These are phyloP conservation scores for Drosophila busckii DNA, from an alignment of 1,140 invertebrate genomes.

Conservation along the genomic window DNA sequence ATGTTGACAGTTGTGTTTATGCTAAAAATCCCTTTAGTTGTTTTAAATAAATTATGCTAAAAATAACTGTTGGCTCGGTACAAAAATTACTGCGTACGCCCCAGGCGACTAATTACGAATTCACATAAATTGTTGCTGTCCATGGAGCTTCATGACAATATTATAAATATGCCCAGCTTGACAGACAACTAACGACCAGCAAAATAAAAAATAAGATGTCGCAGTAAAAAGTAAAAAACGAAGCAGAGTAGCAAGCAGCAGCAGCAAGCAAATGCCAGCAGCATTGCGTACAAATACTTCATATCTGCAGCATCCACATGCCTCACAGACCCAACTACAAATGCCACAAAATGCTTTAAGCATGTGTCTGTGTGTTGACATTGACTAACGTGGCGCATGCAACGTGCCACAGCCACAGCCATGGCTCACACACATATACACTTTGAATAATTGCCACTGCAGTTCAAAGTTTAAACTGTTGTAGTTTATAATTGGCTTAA, in stretches of 20 bases:
- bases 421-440: slow-evolving; percentile 1
- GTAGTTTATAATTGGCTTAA: too few relatives aligned
- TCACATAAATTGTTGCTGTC: slow-evolving; percentile 26
- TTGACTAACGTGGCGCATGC: slow-evolving; percentile 39
- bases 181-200: background rate
- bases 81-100: too few relatives aligned
- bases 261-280: slow-evolving; percentile 43
- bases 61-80: too few relatives aligned
- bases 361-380: slow-evolving; percentile 23
- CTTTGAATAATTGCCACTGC: too few relatives aligned
- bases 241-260: background rate
- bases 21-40: too few relatives aligned
- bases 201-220: background rate
- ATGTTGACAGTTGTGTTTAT: too few relatives aligned
- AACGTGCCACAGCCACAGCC: slow-evolving; percentile 34
- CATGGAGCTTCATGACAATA: slow-evolving; percentile 31
- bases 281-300: slow-evolving; percentile 43
- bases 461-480: too few relatives aligned
- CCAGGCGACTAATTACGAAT: slow-evolving; percentile 20
- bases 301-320: slow-evolving; percentile 35
- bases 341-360: slow-evolving; percentile 34
- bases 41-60: too few relatives aligned
- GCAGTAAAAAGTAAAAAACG: slow-evolving; percentile 19
- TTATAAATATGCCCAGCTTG: slow-evolving; percentile 31
- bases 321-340: slow-evolving; percentile 17